Base-by-base conservation (phyloP, 2,113 vertebrate genomes). In the Crotophaga sulcirostris region DNA sequence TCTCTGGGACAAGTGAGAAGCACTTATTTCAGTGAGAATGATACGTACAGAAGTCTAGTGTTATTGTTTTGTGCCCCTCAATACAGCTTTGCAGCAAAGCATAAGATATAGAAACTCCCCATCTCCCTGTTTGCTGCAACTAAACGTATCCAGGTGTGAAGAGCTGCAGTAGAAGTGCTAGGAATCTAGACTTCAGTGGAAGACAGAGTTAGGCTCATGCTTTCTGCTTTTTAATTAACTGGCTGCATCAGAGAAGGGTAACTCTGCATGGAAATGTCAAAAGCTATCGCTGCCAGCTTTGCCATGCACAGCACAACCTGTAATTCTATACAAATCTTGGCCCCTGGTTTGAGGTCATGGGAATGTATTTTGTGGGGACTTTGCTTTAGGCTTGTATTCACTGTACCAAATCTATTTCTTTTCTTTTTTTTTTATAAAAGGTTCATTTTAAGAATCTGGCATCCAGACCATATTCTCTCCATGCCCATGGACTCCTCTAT, bases 361-460 rank as follows among this genome's bases (percentile, higher is more conserved):
- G 17, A 33, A 26, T 14, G 10, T 77, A 19, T 51, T 70, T 9
- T 42, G 8, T 31, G 42, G 8, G 13, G 8, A 45, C 19, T 77
- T 58, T 11, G 6, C 2, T 73, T 86, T 47, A 72, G 33, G 31
- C 28, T 38, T 69, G 14, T n/a, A 34, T 83, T 64, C 75, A 26
- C 49, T 85, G 44, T 95, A 86, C 23, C 51, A 10, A 42, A 40
- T 87, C 29, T 52, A 1, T 52, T 52, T 26, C 25, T 52, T 26
- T 52, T 14, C 49, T 44, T 45, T 69, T 54, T 60, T 8, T 28
- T 45, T 89, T 9, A n/a, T n/a, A n/a, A n/a, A 70, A 99, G 99
- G 98, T 99, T 93, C 98, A 98, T 83, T 99, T 99, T 97, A 99
- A 97, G 97, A 99, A 99, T 96, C 96, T 98, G 31, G 99, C 99